phyloP scores from a whole-genome alignment of 2,888 invertebrate species.

The Philereme vetulata region DNA sequence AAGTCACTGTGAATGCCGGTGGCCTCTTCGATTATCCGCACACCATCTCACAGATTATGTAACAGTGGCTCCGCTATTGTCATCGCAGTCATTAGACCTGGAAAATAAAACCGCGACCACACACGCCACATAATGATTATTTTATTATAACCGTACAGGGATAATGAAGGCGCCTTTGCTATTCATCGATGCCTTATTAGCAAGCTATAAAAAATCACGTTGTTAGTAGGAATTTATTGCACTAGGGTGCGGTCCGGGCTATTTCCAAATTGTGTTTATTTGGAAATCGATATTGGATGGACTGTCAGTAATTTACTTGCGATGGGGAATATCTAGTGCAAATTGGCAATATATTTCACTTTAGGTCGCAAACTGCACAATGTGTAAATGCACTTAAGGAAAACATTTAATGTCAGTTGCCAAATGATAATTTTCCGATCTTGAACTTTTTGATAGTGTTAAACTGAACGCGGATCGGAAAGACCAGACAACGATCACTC shows the following conservation, averaged over 20 bases:
- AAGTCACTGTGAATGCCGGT: constrained; percentile 54
- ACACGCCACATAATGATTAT: constrained; percentile 34
- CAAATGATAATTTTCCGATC: too few species aligned
- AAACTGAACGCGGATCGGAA: too few species aligned
- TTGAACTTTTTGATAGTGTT: too few species aligned
- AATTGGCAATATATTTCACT: background rate
- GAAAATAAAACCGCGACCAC: constrained; percentile 43
- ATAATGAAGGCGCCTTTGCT: constrained; percentile 38
- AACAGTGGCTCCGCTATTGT: constrained; percentile 51
- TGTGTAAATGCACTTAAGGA: too few species aligned
- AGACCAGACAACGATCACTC: too few species aligned
- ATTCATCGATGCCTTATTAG: constrained; percentile 34
- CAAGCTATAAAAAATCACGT: constrained; percentile 35
- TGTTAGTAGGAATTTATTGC: constrained; percentile 37
- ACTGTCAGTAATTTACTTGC: constrained; percentile 12
- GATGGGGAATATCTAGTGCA: constrained; percentile 1
- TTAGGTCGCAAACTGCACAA: background rate
- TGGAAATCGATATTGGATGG: constrained; percentile 35
- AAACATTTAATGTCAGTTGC: too few species aligned
- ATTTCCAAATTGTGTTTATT: constrained; percentile 35
- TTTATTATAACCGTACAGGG: constrained; percentile 34
- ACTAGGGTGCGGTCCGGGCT: constrained; percentile 36
- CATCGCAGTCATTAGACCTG: constrained; percentile 55
- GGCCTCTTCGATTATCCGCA: constrained; percentile 61
- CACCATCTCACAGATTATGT: constrained; percentile 31